Base-by-base conservation (phyloP, 2,797 vertebrate species). In the Mormyrops boulengeri region DNA sequence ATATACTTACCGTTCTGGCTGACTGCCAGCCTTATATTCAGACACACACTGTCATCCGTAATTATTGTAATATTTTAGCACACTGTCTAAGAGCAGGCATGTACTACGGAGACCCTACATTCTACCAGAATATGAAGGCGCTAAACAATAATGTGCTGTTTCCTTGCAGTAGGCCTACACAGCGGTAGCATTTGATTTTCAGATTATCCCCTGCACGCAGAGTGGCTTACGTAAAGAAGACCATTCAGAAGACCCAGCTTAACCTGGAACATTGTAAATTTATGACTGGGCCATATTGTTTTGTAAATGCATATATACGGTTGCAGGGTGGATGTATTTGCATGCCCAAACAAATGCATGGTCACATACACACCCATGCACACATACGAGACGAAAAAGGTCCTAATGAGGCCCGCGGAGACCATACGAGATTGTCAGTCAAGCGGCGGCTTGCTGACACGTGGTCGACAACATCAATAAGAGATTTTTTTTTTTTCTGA, bases 381-480 rank as follows among this genome's bases (percentile, higher is more conserved):
- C 47, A 53, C 88, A 80, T 38, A 62, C 41, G 93, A 91, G 92
- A 90, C 93, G 93, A 92, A 94, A 94, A 91, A 93, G 92, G 93
- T 94, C 95, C 94, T 97, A 97, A 97, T 96, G 96, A 96, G 96
- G 95, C 94, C 96, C 96, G 66, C 94, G 92, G 96, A 96, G 96
- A 96, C 95, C 85, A 89, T 89, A 92, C 94, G 88, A 94, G 91
- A 94, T 94, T 96, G 96, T 96, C 96, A 96, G 94, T 97, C 95
- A 96, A 92, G 90, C 93, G 92, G 95, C 93, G 93, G 94, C 94
- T 92, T 92, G 93, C 95, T 97, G 96, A 96, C 96, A 95, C 89
- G 90, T 92, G 93, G 95, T 94, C 95, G 93, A 96, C 95, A 96
- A 95, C 94, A 95, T 95, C 95, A 95, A 92, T 94, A 94, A 94